Evolutionary conservation across 2,888 invertebrate species (phyloP).

Genomic region (Monochamus alternatus): DNA sequence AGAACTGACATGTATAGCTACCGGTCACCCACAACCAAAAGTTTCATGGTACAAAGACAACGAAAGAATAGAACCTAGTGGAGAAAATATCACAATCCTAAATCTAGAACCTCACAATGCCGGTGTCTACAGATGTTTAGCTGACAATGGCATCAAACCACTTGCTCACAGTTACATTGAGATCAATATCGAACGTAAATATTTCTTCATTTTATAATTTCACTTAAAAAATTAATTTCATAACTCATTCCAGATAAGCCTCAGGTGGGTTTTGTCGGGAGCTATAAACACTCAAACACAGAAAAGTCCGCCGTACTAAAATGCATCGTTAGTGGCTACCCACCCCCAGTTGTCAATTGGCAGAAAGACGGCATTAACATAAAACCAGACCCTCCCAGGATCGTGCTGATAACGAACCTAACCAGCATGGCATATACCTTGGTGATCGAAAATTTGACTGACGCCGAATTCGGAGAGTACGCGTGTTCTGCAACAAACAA

Average conservation of each 20-base stretch:
- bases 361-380: slow-evolving; percentile 63
- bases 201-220: slow-evolving; percentile 15
- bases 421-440: slow-evolving; percentile 62
- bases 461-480: slow-evolving; percentile 70
- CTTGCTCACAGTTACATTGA: slow-evolving; percentile 62
- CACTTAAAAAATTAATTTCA: not conserved
- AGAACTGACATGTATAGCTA: slow-evolving; percentile 68
- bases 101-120: slow-evolving; percentile 64
- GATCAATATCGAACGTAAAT: slow-evolving; percentile 67
- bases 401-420: slow-evolving; percentile 53
- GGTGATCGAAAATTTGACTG: slow-evolving; percentile 63
- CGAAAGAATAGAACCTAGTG: slow-evolving; percentile 58
- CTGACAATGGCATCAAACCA: slow-evolving; percentile 68
- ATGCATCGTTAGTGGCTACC: slow-evolving; percentile 70
- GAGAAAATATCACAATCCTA: slow-evolving; percentile 65
- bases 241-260: slow-evolving; percentile 68
- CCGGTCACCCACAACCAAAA: slow-evolving; percentile 69
- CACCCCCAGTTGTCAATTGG: slow-evolving; percentile 67
- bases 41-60: slow-evolving; percentile 68
- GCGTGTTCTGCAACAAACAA: slow-evolving; percentile 69
- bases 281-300: slow-evolving; percentile 68
- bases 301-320: slow-evolving; percentile 68
- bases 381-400: slow-evolving; percentile 44
- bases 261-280: slow-evolving; percentile 68
- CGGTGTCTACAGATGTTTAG: slow-evolving; percentile 71